These are phyloP conservation scores for Lophochroa leadbeateri DNA, from an alignment of 2,113 vertebrate genomes.

Conservation along the genomic window DNA sequence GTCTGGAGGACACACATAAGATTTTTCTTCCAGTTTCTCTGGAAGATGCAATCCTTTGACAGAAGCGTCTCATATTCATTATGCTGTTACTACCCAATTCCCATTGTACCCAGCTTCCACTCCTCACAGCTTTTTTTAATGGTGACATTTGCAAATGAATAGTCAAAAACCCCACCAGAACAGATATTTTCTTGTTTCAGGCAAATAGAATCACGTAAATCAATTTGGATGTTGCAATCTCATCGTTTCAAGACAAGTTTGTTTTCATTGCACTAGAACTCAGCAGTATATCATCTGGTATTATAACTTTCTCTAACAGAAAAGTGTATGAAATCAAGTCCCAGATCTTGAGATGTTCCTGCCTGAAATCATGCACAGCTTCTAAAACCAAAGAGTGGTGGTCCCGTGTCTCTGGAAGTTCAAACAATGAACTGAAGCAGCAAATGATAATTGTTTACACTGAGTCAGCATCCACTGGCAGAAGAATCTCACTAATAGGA, in stretches of 20 bases:
- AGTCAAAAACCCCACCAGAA: neutral
- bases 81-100: neutral
- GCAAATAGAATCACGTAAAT: neutral
- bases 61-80: slow-evolving; percentile 8
- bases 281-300: neutral
- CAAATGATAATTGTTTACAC: neutral
- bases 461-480: neutral
- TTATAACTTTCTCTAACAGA: neutral
- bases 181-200: neutral
- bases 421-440: neutral
- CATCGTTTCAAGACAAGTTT: neutral
- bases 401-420: neutral
- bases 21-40: neutral
- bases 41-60: neutral
- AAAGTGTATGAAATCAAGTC: neutral
- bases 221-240: neutral
- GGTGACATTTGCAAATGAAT: neutral
- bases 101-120: neutral
- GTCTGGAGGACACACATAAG: neutral
- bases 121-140: neutral
- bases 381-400: neutral
- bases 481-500: neutral
- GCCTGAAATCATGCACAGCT: neutral
- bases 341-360: neutral
- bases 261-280: neutral